phyloP scores from a whole-genome alignment of 2,888 invertebrate species.

The Teleogryllus oceanicus region DNA sequence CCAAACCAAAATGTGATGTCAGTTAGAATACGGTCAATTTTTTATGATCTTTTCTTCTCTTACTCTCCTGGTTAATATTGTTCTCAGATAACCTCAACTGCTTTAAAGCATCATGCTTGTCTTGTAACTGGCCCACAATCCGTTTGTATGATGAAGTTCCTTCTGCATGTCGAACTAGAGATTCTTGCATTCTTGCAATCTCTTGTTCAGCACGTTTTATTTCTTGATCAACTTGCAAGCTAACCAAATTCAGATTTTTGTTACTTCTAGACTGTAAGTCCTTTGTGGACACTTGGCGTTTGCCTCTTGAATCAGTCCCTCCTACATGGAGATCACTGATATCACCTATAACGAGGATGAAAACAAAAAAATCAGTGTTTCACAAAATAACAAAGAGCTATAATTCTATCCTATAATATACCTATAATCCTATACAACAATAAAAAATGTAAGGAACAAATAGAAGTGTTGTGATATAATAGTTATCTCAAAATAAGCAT shows the following conservation, averaged over 20 bases:
- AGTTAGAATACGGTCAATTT: constrained; percentile 72
- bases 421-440: no score
- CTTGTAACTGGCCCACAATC: constrained; percentile 57
- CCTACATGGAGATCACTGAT: background rate
- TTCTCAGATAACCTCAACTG: constrained; percentile 59
- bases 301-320: background rate
- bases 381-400: no score
- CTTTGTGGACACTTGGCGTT: constrained; percentile 18
- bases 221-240: constrained; percentile 68
- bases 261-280: constrained; percentile 53
- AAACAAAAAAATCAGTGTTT: no score
- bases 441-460: no score
- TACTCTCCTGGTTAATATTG: constrained; percentile 66
- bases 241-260: constrained; percentile 68
- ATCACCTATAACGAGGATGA: background rate
- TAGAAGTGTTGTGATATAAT: no score
- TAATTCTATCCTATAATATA: no score
- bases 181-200: constrained; percentile 61
- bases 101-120: constrained; percentile 61
- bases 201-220: constrained; percentile 66
- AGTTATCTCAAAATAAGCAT: no score
- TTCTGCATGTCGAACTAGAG: constrained; percentile 59
- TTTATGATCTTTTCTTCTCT: constrained; percentile 65
- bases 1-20: no score
- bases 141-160: constrained; percentile 60